Evolutionary conservation across 2,888 invertebrate species (phyloP), one percentile per base, ranked within the genome.

Genomic region (Chrysomela aeneicollis): DNA sequence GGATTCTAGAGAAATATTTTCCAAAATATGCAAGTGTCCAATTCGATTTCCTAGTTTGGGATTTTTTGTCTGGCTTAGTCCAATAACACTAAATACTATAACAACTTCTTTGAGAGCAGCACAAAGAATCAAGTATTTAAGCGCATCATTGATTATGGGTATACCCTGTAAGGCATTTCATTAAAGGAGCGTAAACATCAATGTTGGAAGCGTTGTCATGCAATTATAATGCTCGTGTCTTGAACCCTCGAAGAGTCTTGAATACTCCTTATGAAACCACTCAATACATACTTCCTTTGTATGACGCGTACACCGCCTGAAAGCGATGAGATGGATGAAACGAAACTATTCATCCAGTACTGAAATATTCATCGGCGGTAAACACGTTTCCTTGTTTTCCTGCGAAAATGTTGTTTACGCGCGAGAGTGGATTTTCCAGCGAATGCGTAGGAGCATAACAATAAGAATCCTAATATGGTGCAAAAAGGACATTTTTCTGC

Each of bases 331-430:
- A 15, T 42, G 3, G 42, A 10, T 2, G 32, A 9, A 35, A 35
- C 32, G 32, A 42, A 42, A 42, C 42, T 15, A 15, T 42, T 42
- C 42, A 42, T 2, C 15, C 42, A 15, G 2, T 42, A 42, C 12
- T 42, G n/a, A 42, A 15, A 42, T 42, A 42, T 42, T 42, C 42
- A 42, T 42, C 3, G 3, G n/a, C 12, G 15, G 42, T 12, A 42
- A 42, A 42, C 42, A 42, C 42, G 42, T 42, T 42, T 42, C 42
- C 42, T 42, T 42, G 42, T 42, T 15, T 42, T 15, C 42, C 15
- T 42, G 42, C 42, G 15, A 42, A 15, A 42, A 42, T 15, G 42
- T 42, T 42, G 42, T 42, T 42, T 42, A 15, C 42, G 3, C n/a
- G 42, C 42, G 42, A 15, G 12, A 42, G 42, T 42, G 42, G 42